Percentiles rank a stretch among this genome's conserved stretches.
phyloP scores from a whole-genome alignment of 2,113 vertebrate genomes.

The Danionella cerebrum region DNA sequence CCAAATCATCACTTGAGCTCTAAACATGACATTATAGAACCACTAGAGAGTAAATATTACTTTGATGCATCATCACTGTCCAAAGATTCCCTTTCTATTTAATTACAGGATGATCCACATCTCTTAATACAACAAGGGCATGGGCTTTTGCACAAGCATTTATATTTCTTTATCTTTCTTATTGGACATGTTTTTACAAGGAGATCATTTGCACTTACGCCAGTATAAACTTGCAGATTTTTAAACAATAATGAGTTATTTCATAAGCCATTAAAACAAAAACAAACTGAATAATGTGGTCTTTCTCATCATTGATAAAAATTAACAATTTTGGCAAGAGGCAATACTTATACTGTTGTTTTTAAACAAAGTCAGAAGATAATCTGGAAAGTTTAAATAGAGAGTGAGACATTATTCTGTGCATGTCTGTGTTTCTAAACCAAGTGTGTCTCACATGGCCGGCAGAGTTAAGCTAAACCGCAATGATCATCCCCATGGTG shows the following conservation, averaged over 20 bases:
- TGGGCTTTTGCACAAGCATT: not conserved
- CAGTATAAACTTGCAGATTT: constrained; percentile 12
- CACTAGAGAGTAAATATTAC: not conserved
- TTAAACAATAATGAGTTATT: constrained; percentile 7
- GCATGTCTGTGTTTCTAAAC: not conserved
- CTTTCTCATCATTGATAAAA: too few species aligned
- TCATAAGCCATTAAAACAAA: not conserved
- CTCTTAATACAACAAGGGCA: not conserved
- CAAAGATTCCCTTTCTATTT: constrained; percentile 11
- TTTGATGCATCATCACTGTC: not conserved
- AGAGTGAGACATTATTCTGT: constrained; percentile 8
- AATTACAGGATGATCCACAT: not conserved
- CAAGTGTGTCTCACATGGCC: too few species aligned
- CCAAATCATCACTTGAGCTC: constrained; percentile 18
- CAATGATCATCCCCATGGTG: too few species aligned
- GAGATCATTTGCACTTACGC: not conserved
- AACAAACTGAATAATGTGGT: too few species aligned
- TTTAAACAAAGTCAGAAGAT: constrained; percentile 34
- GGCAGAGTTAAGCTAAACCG: too few species aligned
- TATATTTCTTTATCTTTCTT: not conserved
- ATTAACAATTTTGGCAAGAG: not conserved
- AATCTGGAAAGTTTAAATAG: constrained; percentile 38
- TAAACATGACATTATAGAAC: not conserved
- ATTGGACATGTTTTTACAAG: not conserved
- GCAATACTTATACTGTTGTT: constrained; percentile 29